Evolutionary conservation across 2,888 invertebrate genomes (phyloP).

Genomic region (Philhelius pedissequus): DNA sequence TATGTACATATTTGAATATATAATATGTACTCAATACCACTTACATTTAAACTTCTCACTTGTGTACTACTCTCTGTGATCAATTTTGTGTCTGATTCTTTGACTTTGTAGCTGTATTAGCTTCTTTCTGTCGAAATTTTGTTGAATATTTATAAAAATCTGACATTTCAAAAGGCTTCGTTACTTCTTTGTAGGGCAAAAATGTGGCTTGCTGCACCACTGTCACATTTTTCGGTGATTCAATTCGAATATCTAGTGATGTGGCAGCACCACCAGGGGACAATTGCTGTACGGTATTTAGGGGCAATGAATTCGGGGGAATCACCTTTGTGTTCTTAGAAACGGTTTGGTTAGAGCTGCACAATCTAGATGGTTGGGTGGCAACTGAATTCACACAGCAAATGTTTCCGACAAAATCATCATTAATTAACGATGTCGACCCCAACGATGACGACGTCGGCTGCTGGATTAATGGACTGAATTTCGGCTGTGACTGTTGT

Average conservation of each 20-base stretch:
- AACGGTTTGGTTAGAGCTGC: conserved; percentile 28
- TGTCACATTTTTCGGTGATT: conserved; percentile 90
- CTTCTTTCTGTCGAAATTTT: conserved; percentile 87
- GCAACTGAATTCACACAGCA: conserved; percentile 27
- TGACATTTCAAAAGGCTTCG: conserved; percentile 98
- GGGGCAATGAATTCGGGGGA: conserved; percentile 3
- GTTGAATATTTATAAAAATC: conserved; percentile 99
- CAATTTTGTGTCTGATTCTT: conserved; percentile 24
- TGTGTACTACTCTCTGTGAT: not conserved
- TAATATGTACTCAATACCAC: not conserved
- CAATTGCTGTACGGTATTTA: conserved; percentile 36
- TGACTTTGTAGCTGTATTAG: conserved; percentile 56
- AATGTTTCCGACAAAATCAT: conserved; percentile 30
- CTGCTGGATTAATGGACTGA: conserved; percentile 29
- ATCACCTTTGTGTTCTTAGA: not conserved
- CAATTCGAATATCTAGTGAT: conserved; percentile 81
- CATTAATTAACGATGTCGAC: too few relatives aligned
- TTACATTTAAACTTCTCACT: not conserved
- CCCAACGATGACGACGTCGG: not conserved
- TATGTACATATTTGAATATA: not conserved
- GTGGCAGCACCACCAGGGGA: conserved; percentile 68
- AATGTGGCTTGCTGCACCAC: conserved; percentile 93
- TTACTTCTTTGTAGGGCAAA: conserved; percentile 94
- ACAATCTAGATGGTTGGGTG: conserved; percentile 19
- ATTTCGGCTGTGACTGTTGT: not conserved